Percentiles rank a stretch among this genome's conserved stretches.
phyloP scores from a whole-genome alignment of 2,797 vertebrate genomes.

The Menidia menidia region DNA sequence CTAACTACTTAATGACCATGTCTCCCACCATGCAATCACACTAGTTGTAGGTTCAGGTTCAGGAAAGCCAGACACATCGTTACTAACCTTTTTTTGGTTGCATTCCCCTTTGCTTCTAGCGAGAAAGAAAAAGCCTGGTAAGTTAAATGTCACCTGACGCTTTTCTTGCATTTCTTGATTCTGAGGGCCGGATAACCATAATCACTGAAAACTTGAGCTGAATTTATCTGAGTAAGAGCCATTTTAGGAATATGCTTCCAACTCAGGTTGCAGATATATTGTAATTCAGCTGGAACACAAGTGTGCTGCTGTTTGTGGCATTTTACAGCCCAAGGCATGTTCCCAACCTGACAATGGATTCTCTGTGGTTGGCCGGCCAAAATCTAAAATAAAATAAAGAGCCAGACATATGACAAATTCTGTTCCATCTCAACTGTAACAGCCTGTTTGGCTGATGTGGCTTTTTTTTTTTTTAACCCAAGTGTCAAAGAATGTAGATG shows the following conservation, averaged over 20 bases:
- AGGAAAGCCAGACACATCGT: not conserved
- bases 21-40: not conserved
- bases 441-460: conserved; percentile 20
- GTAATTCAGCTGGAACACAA: conserved; percentile 5
- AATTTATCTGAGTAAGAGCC: not conserved
- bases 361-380: conserved; percentile 29
- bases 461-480: conserved; percentile 3
- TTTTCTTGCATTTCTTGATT: not conserved
- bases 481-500: conserved; percentile 37
- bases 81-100: not conserved
- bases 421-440: conserved; percentile 30
- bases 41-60: not conserved
- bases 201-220: not conserved
- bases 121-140: too few relatives aligned
- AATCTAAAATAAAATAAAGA: conserved; percentile 26
- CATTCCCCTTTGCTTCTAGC: too few relatives aligned
- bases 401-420: conserved; percentile 40
- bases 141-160: not conserved
- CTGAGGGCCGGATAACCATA: not conserved
- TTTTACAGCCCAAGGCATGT: conserved; percentile 42
- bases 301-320: conserved; percentile 33
- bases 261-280: conserved; percentile 19
- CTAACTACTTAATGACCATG: not conserved
- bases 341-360: conserved; percentile 45
- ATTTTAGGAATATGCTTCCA: conserved; percentile 14